Evolutionary conservation across 2,797 vertebrate species (phyloP), one percentile per base, ranked within the genome.

Genomic region (Sylvia borin): DNA sequence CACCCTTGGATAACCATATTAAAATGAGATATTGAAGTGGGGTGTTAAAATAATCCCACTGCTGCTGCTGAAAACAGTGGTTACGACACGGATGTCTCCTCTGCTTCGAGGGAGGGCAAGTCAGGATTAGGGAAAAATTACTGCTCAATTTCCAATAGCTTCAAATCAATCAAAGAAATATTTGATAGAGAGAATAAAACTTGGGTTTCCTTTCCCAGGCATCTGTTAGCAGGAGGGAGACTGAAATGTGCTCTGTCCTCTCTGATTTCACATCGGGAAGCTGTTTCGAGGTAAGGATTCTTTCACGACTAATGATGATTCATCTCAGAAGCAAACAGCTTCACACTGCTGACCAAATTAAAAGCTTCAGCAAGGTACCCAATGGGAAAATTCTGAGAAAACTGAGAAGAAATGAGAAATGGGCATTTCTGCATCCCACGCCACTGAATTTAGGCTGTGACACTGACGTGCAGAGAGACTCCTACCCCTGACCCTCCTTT

Each of bases 231-330:
- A 58, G 64, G 47, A 93, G 54, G 5, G 65, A 75, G 76, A 22
- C 50, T 61, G 80, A 50, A 73, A 64, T 3, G 31, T n/a, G 60
- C 13, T 57, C 82, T 57, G 67, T 71, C 43, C 67, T 45, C 77
- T 70, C 75, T 54, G 54, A 32, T 78, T 78, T 95, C 81, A 72
- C 66, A 92, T 89, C 0, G 4, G 95, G 90, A 95, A 95, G 74
- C 79, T 15, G 0, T 50, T 85, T 54, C 0, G 8, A 93, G 80
- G 90, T 68, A 76, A 76, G 84, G 67, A 67, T 74, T 57, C 77
- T 87, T 91, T 51, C 20, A 36, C 95, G 95, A 96, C 90, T 96
- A 93, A 92, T 8, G 57, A 85, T 97, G 94, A 96, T 85, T 96
- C 91, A 95, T 61, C 57, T 83, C 64, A 60, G 65, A 71, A 71